These are phyloP conservation scores for Megalurothrips usitatus DNA, from an alignment of 2,888 invertebrate species.

Conservation along the genomic window DNA sequence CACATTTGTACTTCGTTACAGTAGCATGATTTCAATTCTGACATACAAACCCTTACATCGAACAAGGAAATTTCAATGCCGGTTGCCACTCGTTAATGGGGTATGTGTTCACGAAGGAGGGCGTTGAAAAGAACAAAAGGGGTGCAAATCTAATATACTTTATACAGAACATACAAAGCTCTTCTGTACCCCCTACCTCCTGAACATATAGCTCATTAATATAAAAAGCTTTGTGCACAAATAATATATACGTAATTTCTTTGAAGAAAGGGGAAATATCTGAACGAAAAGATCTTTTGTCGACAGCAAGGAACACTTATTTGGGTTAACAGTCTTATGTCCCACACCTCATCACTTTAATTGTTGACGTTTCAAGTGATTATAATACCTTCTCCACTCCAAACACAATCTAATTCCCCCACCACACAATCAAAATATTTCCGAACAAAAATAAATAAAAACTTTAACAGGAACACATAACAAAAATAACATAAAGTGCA, in stretches of 20 bases:
- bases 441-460: background rate
- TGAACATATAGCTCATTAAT: conserved; percentile 5
- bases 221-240: background rate
- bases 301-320: background rate
- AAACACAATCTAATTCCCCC: background rate
- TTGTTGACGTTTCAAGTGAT: background rate
- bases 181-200: background rate
- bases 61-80: background rate
- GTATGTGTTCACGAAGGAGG: background rate
- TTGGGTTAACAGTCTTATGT: background rate
- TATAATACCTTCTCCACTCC: background rate
- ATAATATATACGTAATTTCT: background rate
- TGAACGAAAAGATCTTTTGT: background rate
- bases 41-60: background rate
- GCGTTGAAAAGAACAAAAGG: background rate
- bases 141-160: background rate
- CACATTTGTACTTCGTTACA: background rate
- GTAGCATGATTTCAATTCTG: background rate
- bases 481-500: conserved; percentile 18
- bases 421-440: background rate
- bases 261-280: background rate
- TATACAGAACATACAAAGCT: background rate
- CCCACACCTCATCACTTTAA: background rate
- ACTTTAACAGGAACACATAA: conserved; percentile 10
- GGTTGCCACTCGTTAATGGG: background rate